Base-by-base conservation (phyloP, 1,140 invertebrate species). In the Lasaia peninsularis region DNA sequence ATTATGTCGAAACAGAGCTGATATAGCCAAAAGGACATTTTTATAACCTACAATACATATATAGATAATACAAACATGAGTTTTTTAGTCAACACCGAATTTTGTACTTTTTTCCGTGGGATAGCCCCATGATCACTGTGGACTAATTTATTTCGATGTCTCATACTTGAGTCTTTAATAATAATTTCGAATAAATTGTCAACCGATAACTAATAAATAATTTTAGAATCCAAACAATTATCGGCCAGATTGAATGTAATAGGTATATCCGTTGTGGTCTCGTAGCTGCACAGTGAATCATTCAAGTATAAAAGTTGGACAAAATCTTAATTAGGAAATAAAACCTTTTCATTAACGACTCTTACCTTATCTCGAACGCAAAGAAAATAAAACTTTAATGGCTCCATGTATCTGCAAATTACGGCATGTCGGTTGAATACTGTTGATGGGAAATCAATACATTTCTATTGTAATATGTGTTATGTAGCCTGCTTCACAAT, bases 381-480 rank as follows among this genome's bases (percentile, higher is more conserved):
- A 78, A 58, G 67, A 7, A 40, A 61, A 62, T 67, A 64, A 77
- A 83, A 84, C 40, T 31, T 72, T 48, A 79, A 87, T 75, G 85
- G 81, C 80, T 83, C 82, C 80, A 73, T 82, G 75, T 86, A 80
- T 82, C 76, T 82, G 78, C 77, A 77, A 82, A 84, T 80, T 76
- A 82, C 83, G 85, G 83, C 79, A 80, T 79, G 76, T 88, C 83
- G 78, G 76, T 86, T 80, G 78, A 79, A 75, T 73, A 82, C 69
- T 83, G 78, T 85, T 75, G 80, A 75, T 88, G 78, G 79, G 73
- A 88, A 88, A 83, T 78, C 73, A 88, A 86, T 86, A 82, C 71
- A 66, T 85, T 79, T 65, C 81, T 88, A 88, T 86, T 88, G 85
- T 88, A 85, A 86, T 80, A 79, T 88, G 83, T 88, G 83, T 87